A percentile compares a stretch with the other conserved stretches of the same genome.
phyloP scores from a whole-genome alignment of 2,797 vertebrate species.

The Channallabes apus region DNA sequence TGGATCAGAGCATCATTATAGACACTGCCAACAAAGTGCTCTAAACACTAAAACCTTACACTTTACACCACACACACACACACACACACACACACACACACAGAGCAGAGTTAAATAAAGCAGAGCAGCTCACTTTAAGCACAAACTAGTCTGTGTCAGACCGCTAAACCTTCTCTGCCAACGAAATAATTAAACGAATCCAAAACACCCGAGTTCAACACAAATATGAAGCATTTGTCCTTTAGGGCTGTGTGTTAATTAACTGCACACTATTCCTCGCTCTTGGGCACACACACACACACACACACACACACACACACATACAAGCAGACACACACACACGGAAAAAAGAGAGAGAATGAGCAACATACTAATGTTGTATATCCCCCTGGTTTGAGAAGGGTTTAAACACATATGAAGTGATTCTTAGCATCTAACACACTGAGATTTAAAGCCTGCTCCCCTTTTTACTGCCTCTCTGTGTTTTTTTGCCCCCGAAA shows the following conservation, averaged over 20 bases:
- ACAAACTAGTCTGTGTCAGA: conserved; percentile 24
- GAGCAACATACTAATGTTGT: background rate
- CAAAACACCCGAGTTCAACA: conserved; percentile 29
- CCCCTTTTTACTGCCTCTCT: conserved; percentile 24
- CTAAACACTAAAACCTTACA: background rate
- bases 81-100: background rate
- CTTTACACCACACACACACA: background rate
- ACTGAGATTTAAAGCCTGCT: conserved; percentile 47
- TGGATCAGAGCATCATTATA: background rate
- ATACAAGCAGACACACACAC: conserved; percentile 17
- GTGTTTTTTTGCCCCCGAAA: conserved; percentile 15
- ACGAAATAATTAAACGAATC: conserved; percentile 39
- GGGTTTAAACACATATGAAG: conserved; percentile 57
- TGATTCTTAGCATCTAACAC: conserved; percentile 53
- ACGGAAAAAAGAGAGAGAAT: too few relatives aligned
- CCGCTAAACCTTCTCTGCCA: conserved; percentile 21
- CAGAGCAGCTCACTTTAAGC: conserved; percentile 1
- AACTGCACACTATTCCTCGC: conserved; percentile 43
- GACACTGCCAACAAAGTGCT: background rate
- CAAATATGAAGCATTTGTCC: conserved; percentile 52
- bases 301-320: conserved; percentile 23
- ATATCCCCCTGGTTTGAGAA: conserved; percentile 46
- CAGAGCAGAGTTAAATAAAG: conserved; percentile 8
- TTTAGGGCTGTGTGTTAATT: conserved; percentile 59
- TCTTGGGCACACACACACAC: conserved; percentile 31